Conservation (phyloP, 2,888 invertebrate genomes). For the Plebejus argus region DNA sequence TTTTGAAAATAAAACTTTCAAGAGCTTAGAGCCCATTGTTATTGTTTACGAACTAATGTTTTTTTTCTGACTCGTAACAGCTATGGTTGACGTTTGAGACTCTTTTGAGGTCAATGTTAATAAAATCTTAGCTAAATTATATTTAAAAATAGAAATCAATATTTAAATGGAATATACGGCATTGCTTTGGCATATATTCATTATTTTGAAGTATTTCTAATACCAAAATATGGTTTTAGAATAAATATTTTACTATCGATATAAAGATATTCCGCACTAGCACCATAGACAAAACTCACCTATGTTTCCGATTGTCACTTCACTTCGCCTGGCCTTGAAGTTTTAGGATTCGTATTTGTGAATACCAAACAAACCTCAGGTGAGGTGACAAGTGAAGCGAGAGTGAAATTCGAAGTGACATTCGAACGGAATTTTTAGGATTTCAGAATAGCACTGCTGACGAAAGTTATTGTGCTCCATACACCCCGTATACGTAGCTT, state of each 20-base stretch:
- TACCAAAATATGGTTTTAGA: background rate
- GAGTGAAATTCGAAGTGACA: slow-evolving; percentile 4
- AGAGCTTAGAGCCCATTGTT: background rate
- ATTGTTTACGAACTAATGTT: background rate
- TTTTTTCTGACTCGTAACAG: background rate
- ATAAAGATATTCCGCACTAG: background rate
- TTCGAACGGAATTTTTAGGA: background rate
- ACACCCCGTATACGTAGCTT: no score
- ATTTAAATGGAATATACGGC: no score
- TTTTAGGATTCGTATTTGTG: background rate
- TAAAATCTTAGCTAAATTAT: background rate
- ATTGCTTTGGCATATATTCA: no score
- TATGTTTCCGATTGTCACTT: background rate
- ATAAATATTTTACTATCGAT: background rate
- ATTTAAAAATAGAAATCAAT: background rate
- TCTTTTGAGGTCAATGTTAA: background rate
- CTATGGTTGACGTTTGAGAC: background rate
- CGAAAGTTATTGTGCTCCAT: no score
- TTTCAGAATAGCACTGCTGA: background rate
- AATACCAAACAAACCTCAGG: background rate
- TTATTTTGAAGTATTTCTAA: background rate
- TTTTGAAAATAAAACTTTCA: no score
- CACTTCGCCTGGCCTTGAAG: slow-evolving; percentile 1
- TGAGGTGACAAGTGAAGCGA: background rate
- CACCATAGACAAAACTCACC: slow-evolving; percentile 4